Evolutionary conservation across 2,113 vertebrate genomes (phyloP).

Genomic region (Thunnus thynnus): DNA sequence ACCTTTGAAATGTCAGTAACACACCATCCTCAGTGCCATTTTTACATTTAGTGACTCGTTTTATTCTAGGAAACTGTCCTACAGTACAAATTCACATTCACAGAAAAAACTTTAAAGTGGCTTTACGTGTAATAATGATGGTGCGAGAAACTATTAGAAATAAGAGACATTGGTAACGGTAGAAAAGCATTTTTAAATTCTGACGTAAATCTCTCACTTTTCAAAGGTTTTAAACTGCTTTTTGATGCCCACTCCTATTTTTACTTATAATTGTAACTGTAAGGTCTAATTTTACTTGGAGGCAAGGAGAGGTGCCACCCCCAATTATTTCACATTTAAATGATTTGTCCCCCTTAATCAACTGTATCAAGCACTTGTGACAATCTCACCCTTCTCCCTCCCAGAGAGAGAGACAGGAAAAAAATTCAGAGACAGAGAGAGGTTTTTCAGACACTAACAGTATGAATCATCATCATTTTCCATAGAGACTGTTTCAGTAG

Average conservation of each 20-base stretch:
- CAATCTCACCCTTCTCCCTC: background rate
- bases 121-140: background rate
- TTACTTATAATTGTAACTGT: background rate
- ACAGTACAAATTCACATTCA: background rate
- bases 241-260: background rate
- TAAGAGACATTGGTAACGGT: no score
- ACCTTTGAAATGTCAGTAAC: slow-evolving; percentile 44
- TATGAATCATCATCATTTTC: no score
- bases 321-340: background rate
- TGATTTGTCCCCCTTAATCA: background rate
- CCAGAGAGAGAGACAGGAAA: background rate
- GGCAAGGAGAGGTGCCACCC: background rate
- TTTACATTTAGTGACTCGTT: background rate
- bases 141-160: background rate
- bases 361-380: background rate
- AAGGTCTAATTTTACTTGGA: background rate
- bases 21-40: background rate
- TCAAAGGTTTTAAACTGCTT: background rate
- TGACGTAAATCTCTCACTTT: background rate
- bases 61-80: background rate
- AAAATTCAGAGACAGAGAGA: background rate
- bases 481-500: no score
- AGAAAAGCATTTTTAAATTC: background rate
- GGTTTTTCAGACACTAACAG: no score
- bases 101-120: background rate